Percentiles rank a stretch among this genome's conserved stretches.
phyloP scores from a whole-genome alignment of 2,113 vertebrate genomes.

The Canis aureus region DNA sequence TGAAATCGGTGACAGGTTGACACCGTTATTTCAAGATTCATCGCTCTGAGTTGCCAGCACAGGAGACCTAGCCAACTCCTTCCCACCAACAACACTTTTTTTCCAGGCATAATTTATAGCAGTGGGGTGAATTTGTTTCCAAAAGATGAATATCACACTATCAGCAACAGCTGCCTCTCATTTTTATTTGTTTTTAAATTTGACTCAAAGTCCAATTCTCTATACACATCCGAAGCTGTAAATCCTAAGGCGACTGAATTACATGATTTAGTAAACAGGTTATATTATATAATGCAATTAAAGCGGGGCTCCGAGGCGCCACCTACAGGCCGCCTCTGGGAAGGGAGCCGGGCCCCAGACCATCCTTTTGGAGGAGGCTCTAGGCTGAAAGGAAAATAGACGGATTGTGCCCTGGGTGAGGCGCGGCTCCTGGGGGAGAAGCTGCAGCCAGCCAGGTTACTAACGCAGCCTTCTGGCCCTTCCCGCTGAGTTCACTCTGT shows the following conservation, averaged over 20 bases:
- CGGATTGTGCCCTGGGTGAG: neutral
- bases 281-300: constrained; percentile 76
- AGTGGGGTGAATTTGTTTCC: constrained; percentile 82
- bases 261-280: constrained; percentile 82
- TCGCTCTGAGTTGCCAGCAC: constrained; percentile 75
- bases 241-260: constrained; percentile 81
- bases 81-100: constrained; percentile 75
- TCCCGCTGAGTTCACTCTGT: constrained; percentile 62
- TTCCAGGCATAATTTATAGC: constrained; percentile 84
- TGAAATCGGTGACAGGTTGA: constrained; percentile 85
- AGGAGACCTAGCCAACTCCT: constrained; percentile 76
- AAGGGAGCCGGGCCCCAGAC: neutral
- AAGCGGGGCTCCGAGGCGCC: constrained; percentile 81
- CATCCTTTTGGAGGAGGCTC: neutral
- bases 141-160: constrained; percentile 82
- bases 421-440: constrained; percentile 42
- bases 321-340: constrained; percentile 83
- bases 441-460: constrained; percentile 52
- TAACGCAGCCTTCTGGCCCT: neutral
- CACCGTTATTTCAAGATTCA: constrained; percentile 82
- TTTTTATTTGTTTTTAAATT: constrained; percentile 83
- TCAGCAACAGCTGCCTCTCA: constrained; percentile 84
- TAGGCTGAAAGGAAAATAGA: constrained; percentile 44
- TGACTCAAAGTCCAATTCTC: constrained; percentile 81
- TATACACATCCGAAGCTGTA: constrained; percentile 80